Conservation (phyloP, 2,888 invertebrate genomes). For the Tenthredo notha region DNA sequence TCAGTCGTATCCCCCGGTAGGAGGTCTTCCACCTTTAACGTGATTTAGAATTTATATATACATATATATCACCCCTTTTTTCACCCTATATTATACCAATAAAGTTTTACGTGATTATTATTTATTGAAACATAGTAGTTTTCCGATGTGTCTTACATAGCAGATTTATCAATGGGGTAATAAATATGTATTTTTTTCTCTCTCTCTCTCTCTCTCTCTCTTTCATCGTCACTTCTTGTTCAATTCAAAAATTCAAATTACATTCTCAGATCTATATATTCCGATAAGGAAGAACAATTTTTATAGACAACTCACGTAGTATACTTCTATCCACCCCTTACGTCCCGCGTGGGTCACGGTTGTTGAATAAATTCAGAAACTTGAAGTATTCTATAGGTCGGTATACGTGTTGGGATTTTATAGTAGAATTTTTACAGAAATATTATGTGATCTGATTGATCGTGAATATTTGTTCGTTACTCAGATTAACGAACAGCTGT, state of each 20-base stretch:
- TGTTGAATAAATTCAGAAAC: slow-evolving; percentile 44
- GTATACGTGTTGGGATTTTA: slow-evolving; percentile 6
- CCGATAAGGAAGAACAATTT: slow-evolving; percentile 11
- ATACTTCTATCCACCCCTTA: not conserved
- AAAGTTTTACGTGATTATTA: slow-evolving; percentile 4
- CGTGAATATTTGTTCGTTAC: slow-evolving; percentile 9
- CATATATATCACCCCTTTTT: not conserved
- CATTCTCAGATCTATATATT: not conserved
- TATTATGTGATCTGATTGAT: not conserved
- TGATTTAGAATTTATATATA: slow-evolving; percentile 21
- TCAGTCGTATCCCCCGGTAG: not conserved
- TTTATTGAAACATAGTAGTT: not conserved
- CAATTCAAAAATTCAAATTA: not conserved
- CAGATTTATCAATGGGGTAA: not conserved
- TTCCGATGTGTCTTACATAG: not conserved
- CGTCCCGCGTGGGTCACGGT: not conserved
- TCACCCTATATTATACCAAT: not conserved
- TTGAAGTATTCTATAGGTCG: not conserved
- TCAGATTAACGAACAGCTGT: not conserved
- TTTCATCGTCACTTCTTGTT: not conserved
- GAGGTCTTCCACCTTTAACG: not conserved
- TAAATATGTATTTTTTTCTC: not conserved
- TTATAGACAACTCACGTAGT: slow-evolving; percentile 36
- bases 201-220: no score
- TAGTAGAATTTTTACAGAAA: not conserved